Evolutionary conservation across 2,797 vertebrate species (phyloP).

Genomic region (Melanotaenia parkinsoni): DNA sequence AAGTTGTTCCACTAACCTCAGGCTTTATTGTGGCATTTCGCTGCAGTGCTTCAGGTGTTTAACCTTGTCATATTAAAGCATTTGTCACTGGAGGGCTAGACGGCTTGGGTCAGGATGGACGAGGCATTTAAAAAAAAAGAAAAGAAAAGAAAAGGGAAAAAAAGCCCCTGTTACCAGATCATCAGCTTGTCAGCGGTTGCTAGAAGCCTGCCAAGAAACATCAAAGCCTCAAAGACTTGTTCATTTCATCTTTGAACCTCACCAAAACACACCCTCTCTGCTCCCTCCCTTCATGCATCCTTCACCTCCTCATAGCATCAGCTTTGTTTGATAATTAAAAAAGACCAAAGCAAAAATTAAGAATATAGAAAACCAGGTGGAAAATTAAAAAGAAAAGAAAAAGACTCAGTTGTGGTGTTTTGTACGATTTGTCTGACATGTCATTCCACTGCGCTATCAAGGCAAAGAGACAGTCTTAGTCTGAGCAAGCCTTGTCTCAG

Average conservation of each 20-base stretch:
- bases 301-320: slow-evolving; percentile 9
- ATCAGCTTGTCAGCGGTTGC: slow-evolving; percentile 78
- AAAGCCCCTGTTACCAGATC: slow-evolving; percentile 63
- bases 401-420: slow-evolving; percentile 17
- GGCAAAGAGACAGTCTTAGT: slow-evolving; percentile 48
- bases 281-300: slow-evolving; percentile 45
- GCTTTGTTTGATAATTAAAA: slow-evolving; percentile 27
- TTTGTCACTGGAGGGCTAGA: slow-evolving; percentile 73
- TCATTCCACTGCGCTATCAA: slow-evolving; percentile 36
- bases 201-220: slow-evolving; percentile 79
- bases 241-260: slow-evolving; percentile 80
- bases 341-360: slow-evolving; percentile 7
- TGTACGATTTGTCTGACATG: slow-evolving; percentile 26
- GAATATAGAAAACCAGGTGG: slow-evolving; percentile 17
- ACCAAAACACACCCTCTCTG: slow-evolving; percentile 53
- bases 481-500: slow-evolving; percentile 61
- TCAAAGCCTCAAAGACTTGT: slow-evolving; percentile 75
- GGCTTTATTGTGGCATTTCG: slow-evolving; percentile 49
- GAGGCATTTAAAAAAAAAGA: slow-evolving; percentile 18
- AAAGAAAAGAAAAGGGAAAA: slow-evolving; percentile 2
- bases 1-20: slow-evolving; percentile 64
- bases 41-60: slow-evolving; percentile 73
- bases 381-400: slow-evolving; percentile 28
- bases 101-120: slow-evolving; percentile 61
- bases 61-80: slow-evolving; percentile 80